Evolutionary conservation across 1,140 invertebrate species (phyloP), one percentile per base, ranked within the genome.

Genomic region (Steinernema feltiae): DNA sequence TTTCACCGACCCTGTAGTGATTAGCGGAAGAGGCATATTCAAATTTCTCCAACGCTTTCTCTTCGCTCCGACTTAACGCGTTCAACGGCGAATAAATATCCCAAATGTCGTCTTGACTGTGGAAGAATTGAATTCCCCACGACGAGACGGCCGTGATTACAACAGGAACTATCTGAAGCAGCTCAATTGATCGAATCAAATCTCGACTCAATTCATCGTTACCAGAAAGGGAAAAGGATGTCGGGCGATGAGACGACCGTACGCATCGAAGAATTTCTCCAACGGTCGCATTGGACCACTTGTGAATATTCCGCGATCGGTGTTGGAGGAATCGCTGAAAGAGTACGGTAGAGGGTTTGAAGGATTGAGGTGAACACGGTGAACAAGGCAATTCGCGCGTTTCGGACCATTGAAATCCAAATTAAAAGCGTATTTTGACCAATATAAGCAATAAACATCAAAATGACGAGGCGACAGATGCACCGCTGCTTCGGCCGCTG

Each of bases 51-150:
- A 85, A 31, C 12, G 79, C 82, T 30, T 72, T 70, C 71, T 83
- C 82, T 71, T 84, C 82, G 1, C 80, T 69, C 72, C 82, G 48
- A 53, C 83, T 83, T 21, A 81, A 29, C 7, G 84, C 82, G 73
- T 84, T 83, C 18, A 79, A 32, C 32, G 82, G 82, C 12, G 82
- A 74, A 72, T 84, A 84, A 72, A 85, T 85, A 78, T 84, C 82
- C 82, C 82, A 84, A 72, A 84, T 84, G 72, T 84, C 83, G 69
- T 84, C 84, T 73, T 84, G 83, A 71, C 71, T 79, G 73, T 74
- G 71, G 69, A 79, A 79, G 69, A 76, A 78, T 21, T 80, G 63
- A 27, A 80, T 74, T 30, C 81, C 81, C 29, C 74, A 76, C 7
- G 77, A 41, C 18, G 81, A 83, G 69, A 83, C 30, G 17, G 77